These are phyloP conservation scores for Prionailurus viverrinus DNA, from an alignment of 2,113 vertebrate genomes.

Conservation along the genomic window DNA sequence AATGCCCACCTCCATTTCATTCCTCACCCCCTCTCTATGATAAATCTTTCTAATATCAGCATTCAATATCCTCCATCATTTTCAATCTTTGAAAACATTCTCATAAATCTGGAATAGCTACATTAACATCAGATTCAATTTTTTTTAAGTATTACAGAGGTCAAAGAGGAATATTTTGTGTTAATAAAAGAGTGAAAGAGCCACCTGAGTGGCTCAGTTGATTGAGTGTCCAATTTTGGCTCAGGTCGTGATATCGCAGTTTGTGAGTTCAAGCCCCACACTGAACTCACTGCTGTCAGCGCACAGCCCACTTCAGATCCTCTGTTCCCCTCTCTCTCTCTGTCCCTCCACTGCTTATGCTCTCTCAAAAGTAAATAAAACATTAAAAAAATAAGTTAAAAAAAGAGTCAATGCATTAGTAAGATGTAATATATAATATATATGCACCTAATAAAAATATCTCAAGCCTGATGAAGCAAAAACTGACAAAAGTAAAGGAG, in stretches of 20 bases:
- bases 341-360: too few relatives aligned
- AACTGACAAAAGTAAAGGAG: background rate
- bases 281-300: too few relatives aligned
- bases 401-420: background rate
- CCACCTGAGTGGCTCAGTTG: too few relatives aligned
- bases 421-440: background rate
- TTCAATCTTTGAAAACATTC: background rate
- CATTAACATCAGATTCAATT: background rate
- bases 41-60: background rate
- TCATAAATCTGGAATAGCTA: slow-evolving; percentile 3
- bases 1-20: background rate
- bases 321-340: too few relatives aligned
- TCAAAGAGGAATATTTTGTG: background rate
- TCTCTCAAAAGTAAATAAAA: too few relatives aligned
- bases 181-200: background rate
- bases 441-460: background rate
- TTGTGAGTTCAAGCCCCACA: too few relatives aligned
- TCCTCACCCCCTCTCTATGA: background rate
- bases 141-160: background rate
- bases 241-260: too few relatives aligned
- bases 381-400: background rate
- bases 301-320: too few relatives aligned
- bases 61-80: background rate
- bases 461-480: slow-evolving; percentile 18
- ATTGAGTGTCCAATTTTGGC: too few relatives aligned